Percentiles rank a stretch among this genome's conserved stretches.
Conservation (phyloP, 1,140 invertebrate species). For the Phymastichus coffea region DNA sequence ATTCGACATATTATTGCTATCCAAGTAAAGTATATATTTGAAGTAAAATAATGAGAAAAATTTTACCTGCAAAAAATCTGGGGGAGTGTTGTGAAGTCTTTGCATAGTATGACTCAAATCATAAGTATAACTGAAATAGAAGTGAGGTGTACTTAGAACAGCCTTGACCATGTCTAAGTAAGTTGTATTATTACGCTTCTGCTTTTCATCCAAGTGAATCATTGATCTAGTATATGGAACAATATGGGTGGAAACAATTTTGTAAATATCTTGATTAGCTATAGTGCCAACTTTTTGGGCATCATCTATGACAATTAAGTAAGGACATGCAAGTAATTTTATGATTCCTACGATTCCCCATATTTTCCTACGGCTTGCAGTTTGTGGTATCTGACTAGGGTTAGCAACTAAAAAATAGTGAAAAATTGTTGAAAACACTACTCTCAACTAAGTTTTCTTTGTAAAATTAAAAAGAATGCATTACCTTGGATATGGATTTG, state of each 20-base stretch:
- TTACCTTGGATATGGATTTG: conserved; percentile 68
- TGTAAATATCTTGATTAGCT: conserved; percentile 83
- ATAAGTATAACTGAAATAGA: conserved; percentile 92
- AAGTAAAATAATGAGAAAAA: too few species aligned
- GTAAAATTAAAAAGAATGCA: conserved; percentile 23
- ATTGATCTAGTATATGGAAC: conserved; percentile 83
- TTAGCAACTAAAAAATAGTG: conserved; percentile 52
- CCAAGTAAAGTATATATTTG: too few species aligned
- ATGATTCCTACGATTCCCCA: conserved; percentile 90
- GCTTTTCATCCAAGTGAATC: conserved; percentile 80
- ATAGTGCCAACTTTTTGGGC: conserved; percentile 83
- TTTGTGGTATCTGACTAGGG: conserved; percentile 62
- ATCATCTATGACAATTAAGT: conserved; percentile 88
- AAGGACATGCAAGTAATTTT: conserved; percentile 80
- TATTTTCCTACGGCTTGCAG: conserved; percentile 70
- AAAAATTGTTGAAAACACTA: background rate
- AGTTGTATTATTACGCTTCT: conserved; percentile 73
- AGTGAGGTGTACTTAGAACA: conserved; percentile 76
- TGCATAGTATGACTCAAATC: conserved; percentile 93
- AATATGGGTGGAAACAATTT: conserved; percentile 78
- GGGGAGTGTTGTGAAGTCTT: conserved; percentile 81
- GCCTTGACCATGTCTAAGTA: conserved; percentile 82
- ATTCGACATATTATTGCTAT: background rate
- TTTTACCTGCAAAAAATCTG: conserved; percentile 76
- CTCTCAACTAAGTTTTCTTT: conserved; percentile 28